phyloP scores from a whole-genome alignment of 2,113 vertebrate genomes.

The Geococcyx californianus region DNA sequence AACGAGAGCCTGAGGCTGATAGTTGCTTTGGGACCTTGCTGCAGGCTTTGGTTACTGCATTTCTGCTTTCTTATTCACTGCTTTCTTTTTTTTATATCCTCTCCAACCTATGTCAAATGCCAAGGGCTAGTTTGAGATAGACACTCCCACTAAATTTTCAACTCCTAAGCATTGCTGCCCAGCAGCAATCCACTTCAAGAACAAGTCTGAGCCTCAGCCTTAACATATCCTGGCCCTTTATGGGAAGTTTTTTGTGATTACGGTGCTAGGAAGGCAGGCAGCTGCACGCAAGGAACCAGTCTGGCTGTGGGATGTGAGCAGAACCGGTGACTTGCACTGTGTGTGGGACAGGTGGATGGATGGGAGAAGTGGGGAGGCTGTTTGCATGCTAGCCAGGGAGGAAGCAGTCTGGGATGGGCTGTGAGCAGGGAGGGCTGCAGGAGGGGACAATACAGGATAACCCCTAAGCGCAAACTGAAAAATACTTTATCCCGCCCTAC shows the following conservation, averaged over 20 bases:
- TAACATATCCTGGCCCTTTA: background rate
- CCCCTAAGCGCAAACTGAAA: background rate
- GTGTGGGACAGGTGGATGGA: background rate
- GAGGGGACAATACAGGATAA: background rate
- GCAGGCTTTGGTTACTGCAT: background rate
- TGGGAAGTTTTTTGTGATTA: background rate
- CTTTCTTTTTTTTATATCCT: background rate
- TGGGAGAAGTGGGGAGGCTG: background rate
- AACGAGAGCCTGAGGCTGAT: background rate
- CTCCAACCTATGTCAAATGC: background rate
- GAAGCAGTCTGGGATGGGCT: background rate
- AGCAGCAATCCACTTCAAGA: background rate
- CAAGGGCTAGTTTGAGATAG: background rate
- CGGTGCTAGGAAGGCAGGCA: background rate
- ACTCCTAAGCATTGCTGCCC: background rate
- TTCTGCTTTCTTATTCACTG: background rate
- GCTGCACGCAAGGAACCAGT: background rate
- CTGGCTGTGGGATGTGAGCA: background rate
- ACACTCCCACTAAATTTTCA: background rate
- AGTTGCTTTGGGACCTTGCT: background rate
- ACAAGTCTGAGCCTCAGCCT: background rate
- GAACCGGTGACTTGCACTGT: fast-evolving
- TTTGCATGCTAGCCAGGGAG: fast-evolving
- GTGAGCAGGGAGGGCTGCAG: background rate
- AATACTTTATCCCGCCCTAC: background rate